Evolutionary conservation across 37 sponge, comb jelly and placozoan species (phyloP).

Genomic region (Beroe forskalii): DNA sequence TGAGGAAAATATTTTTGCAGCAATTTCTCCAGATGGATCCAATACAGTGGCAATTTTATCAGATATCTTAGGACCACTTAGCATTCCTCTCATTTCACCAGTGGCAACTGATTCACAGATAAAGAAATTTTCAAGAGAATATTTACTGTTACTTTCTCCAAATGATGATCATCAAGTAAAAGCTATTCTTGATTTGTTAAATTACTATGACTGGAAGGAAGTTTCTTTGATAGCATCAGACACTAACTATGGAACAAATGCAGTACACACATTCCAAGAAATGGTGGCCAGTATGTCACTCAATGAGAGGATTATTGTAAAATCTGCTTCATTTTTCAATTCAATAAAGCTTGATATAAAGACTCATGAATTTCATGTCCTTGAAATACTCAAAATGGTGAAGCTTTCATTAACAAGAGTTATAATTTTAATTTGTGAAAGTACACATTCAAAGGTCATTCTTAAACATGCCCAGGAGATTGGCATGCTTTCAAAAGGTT

Average conservation of each 20-base stretch:
- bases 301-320: background rate
- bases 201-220: slow-evolving; percentile 7
- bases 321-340: background rate
- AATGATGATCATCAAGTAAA: background rate
- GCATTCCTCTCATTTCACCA: background rate
- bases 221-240: slow-evolving; percentile 6
- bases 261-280: background rate
- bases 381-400: background rate
- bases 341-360: too few relatives aligned
- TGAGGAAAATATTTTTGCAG: background rate
- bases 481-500: background rate
- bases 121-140: background rate
- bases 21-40: background rate
- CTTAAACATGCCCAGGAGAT: background rate
- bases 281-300: background rate
- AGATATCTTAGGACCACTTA: background rate
- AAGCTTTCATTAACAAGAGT: slow-evolving; percentile 1
- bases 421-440: slow-evolving; percentile 1
- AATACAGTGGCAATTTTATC: background rate
- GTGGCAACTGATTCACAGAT: background rate
- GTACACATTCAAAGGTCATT: background rate
- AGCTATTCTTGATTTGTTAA: slow-evolving; percentile 43
- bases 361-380: background rate
- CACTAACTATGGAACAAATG: background rate
- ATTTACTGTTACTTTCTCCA: background rate